A percentile compares a stretch with the other conserved stretches of the same genome.
Conservation (phyloP, 2,797 vertebrate genomes). For the Acropternis orthonyx region DNA sequence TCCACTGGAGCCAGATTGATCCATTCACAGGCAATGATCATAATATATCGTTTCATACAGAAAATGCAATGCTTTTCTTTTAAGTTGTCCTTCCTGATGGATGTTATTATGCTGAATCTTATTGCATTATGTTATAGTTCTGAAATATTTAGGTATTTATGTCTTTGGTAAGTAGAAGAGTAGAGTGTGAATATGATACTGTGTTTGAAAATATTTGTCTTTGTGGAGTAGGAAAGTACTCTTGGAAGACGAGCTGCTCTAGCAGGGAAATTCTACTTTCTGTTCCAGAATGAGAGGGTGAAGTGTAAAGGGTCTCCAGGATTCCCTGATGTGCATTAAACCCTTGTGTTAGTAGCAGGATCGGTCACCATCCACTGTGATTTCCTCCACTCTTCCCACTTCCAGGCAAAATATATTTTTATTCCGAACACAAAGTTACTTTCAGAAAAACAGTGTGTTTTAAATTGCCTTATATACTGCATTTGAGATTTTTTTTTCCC, state of each 20-base stretch:
- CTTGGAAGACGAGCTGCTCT: background rate
- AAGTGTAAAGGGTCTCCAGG: background rate
- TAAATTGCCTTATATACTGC: background rate
- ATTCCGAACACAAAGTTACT: background rate
- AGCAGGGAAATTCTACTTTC: background rate
- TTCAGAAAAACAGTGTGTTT: background rate
- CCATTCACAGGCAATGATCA: constrained; percentile 66
- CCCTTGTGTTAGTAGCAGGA: background rate
- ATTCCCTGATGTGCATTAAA: background rate
- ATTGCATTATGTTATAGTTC: constrained; percentile 62
- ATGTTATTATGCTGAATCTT: constrained; percentile 45
- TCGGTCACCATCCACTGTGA: background rate
- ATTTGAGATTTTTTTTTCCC: background rate
- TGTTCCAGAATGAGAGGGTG: background rate
- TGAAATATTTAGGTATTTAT: constrained; percentile 40
- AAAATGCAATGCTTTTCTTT: constrained; percentile 64
- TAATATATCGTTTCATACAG: constrained; percentile 61
- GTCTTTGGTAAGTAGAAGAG: background rate
- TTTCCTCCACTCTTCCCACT: background rate
- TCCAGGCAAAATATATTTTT: background rate
- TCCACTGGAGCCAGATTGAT: constrained; percentile 62
- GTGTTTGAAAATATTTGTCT: constrained; percentile 16
- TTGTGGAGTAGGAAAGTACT: background rate
- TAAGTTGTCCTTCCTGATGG: constrained; percentile 60
- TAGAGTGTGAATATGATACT: background rate